Evolutionary conservation across 2,888 invertebrate genomes (phyloP), one percentile per base, ranked within the genome.

Genomic region (Mythimna vitellina): DNA sequence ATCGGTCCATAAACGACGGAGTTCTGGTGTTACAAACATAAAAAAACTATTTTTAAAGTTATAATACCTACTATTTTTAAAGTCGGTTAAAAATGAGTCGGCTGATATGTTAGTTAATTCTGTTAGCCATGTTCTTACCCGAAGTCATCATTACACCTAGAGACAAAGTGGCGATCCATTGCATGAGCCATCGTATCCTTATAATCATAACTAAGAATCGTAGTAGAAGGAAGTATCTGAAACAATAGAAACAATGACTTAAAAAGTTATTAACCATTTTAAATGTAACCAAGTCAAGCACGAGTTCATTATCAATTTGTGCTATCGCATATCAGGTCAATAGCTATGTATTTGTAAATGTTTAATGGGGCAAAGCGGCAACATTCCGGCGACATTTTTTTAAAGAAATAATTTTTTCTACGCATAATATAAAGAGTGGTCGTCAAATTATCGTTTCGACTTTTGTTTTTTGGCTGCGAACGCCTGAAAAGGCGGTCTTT

Each of bases 171-270:
- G 91, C 81, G 67, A 92, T 75, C 80, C 89, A 76, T 85, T 89
- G 90, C 68, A 92, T 85, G 76, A 93, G 91, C 93, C 96, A 96
- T 95, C 90, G 87, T 94, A 92, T 92, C 90, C 95, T 92, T 85
- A 94, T 91, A 89, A 95, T 95, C 96, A 96, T 96, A 88, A 91
- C 94, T 92, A 87, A 71, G 84, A 73, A 76, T 72, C 79, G 86
- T 81, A 86, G 88, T 82, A 85, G 88, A 81, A 90, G 87, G 80
- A 86, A 85, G 83, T 83, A 89, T 79, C 95, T 96, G 93, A 63
- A 95, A 94, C 71, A 81, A 83, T 89, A 92, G 90, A 86, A 75
- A 78, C 73, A 57, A 68, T 14, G 0, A 42, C 14, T 66, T 56
- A 60, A 66, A 32, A 35, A 60, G 35, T 25, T 66, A 35, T 60